Base-by-base conservation (phyloP, 2,888 invertebrate species). In the Acronicta aceris region DNA sequence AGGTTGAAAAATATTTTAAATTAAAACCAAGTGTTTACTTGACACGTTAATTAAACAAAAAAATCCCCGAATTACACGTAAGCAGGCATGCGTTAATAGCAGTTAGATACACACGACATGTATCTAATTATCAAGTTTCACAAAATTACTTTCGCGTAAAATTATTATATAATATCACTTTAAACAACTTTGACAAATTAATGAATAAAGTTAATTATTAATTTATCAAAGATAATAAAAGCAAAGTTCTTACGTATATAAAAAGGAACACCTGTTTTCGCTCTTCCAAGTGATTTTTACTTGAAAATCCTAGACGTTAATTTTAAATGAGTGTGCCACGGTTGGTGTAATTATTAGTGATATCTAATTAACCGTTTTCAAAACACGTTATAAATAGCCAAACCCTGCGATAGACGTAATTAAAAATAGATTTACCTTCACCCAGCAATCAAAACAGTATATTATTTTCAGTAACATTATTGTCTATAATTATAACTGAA, bases 361-460 rank as follows among this genome's bases (percentile, higher is more conserved):
- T 68, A 69, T 73, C 71, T 59, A 69, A 81, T 79, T 73, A 73
- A 71, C 55, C 10, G 41, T 51, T 45, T 55, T 53, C 50, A 36
- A 57, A 61, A 55, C 55, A 53, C 13, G 36, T 43, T 67, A 63
- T 21, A 67, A 41, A 63, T 30, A 67, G 38, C 46, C 27, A n/a
- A 49, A 65, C 52, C n/a, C 21, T 42, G 30, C 67, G 70, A 77
- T 61, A 61, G 36, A 47, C 9, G 75, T 71, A 78, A 85, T 85
- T 84, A 85, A 83, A 86, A 80, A 77, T 74, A 83, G 79, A 88
- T 88, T 88, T 84, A 74, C 73, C 56, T 66, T 51, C 47, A 72
- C 64, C 58, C 67, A 47, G 21, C 69, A 66, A 81, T 77, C 54
- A 75, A 64, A 70, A 57, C 21, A 15, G 27, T 40, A 45, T 57